Conservation (phyloP, 2,888 invertebrate species). For the Dysmachus trigonus region DNA sequence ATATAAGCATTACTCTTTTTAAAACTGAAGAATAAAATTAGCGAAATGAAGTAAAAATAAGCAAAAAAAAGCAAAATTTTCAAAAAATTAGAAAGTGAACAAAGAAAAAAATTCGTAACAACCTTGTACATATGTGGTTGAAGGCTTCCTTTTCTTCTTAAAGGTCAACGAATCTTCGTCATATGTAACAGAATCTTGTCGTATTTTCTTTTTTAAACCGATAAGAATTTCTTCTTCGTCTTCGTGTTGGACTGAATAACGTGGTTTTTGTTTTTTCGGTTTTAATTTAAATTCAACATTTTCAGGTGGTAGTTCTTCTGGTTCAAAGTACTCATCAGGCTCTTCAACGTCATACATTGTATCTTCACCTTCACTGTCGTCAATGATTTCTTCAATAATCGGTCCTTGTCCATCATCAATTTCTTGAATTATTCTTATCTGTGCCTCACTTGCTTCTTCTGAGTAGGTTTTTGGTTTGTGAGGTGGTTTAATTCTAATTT, state of each 20-base stretch:
- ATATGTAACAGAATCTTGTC: constrained; percentile 66
- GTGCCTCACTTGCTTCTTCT: constrained; percentile 81
- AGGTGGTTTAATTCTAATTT: constrained; percentile 79
- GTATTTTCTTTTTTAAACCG: constrained; percentile 66
- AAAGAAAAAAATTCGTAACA: constrained; percentile 53
- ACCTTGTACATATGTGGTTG: constrained; percentile 76
- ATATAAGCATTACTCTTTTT: constrained; percentile 59
- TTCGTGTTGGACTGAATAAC: constrained; percentile 69
- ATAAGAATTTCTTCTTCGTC: constrained; percentile 68
- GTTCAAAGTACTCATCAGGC: constrained; percentile 67
- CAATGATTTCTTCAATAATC: constrained; percentile 71
- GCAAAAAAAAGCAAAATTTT: constrained; percentile 37
- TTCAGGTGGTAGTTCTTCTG: constrained; percentile 67
- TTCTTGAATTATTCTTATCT: constrained; percentile 74
- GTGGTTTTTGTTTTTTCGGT: constrained; percentile 62
- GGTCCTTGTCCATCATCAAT: constrained; percentile 69
- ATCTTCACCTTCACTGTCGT: constrained; percentile 67
- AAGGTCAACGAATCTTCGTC: constrained; percentile 76
- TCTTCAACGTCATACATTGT: constrained; percentile 67
- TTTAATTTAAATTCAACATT: constrained; percentile 66
- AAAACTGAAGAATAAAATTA: constrained; percentile 46
- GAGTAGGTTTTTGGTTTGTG: constrained; percentile 74
- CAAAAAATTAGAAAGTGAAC: neutral
- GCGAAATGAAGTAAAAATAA: constrained; percentile 12
- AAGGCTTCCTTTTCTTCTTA: constrained; percentile 75